Percentiles rank a stretch among this genome's conserved stretches.
phyloP scores from a whole-genome alignment of 2,888 invertebrate species.

The Lapara coniferarum region DNA sequence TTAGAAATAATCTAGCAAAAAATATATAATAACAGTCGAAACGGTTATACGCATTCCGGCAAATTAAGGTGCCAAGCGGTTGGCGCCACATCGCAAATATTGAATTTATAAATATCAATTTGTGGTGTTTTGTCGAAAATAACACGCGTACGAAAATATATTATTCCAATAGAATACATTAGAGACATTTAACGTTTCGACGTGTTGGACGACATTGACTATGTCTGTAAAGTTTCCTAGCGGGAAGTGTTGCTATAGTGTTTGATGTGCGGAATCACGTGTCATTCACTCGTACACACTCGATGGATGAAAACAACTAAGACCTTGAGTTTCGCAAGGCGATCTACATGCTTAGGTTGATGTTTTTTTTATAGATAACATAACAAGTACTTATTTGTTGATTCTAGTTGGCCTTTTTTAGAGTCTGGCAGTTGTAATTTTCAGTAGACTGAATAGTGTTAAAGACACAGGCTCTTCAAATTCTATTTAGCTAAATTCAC shows the following conservation, averaged over 20 bases:
- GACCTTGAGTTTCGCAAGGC: conserved; percentile 10
- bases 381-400: too few species aligned
- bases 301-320: background rate
- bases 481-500: too few species aligned
- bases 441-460: too few species aligned
- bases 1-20: background rate
- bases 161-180: background rate
- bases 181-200: background rate
- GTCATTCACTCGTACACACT: background rate
- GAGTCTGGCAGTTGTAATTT: too few species aligned
- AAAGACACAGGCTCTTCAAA: too few species aligned
- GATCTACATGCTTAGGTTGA: background rate
- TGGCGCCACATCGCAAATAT: conserved; percentile 20
- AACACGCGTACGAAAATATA: conserved; percentile 17
- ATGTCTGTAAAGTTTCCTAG: background rate
- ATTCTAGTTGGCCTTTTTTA: too few species aligned
- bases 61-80: conserved; percentile 15
- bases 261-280: background rate
- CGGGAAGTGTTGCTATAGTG: background rate
- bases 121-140: conserved; percentile 15
- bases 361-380: background rate
- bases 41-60: conserved; percentile 21
- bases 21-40: conserved; percentile 5
- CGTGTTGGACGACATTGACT: conserved; percentile 3
- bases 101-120: conserved; percentile 24